phyloP scores from a whole-genome alignment of 2,113 vertebrate species.

The Phalacrocorax pelagicus region DNA sequence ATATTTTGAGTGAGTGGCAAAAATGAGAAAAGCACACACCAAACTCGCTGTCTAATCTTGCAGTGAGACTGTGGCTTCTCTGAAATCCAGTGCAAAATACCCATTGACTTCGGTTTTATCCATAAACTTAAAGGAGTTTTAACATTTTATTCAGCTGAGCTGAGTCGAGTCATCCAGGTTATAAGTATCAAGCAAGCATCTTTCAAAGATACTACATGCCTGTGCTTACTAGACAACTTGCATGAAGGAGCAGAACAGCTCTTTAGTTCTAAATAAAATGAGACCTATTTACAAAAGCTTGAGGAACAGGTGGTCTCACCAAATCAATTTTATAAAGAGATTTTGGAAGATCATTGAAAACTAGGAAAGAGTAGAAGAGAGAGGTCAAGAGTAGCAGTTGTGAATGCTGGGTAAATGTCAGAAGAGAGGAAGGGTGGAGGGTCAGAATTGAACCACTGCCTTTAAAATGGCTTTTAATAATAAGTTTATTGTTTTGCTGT shows the following conservation, averaged over 20 bases:
- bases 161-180: not conserved
- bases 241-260: not conserved
- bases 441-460: not conserved
- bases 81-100: not conserved
- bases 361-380: not conserved
- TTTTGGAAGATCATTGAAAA: not conserved
- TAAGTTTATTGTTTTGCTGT: not conserved
- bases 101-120: not conserved
- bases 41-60: not conserved
- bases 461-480: constrained; percentile 10
- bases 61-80: not conserved
- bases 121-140: not conserved
- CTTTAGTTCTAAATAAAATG: not conserved
- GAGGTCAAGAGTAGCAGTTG: not conserved
- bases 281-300: not conserved
- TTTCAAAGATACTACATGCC: not conserved
- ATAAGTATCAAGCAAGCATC: not conserved
- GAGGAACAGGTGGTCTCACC: not conserved
- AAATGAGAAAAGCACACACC: not conserved
- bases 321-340: not conserved
- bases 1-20: not conserved
- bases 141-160: not conserved
- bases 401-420: not conserved
- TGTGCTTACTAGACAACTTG: not conserved
- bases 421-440: not conserved